phyloP scores from a whole-genome alignment of 2,797 vertebrate genomes.

The Gallinago solitaria region DNA sequence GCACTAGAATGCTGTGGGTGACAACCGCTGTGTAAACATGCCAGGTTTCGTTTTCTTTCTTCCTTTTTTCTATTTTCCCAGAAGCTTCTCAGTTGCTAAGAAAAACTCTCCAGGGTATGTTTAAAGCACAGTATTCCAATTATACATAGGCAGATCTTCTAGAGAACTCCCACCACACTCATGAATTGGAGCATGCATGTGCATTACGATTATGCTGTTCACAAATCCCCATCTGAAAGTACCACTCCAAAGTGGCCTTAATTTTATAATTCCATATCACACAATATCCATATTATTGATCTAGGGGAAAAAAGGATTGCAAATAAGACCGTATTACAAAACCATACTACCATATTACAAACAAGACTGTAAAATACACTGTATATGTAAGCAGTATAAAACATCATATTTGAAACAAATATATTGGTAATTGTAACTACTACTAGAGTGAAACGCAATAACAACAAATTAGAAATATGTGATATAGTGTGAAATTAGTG shows the following conservation, averaged over 20 bases:
- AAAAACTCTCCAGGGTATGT: not conserved
- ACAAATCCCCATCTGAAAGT: conserved; percentile 10
- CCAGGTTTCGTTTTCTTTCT: not conserved
- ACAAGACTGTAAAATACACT: not conserved
- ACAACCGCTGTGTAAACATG: not conserved
- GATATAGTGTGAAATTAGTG: not conserved
- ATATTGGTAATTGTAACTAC: not conserved
- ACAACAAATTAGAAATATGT: not conserved
- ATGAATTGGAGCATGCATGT: not conserved
- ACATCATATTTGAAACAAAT: not conserved
- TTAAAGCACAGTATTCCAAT: not conserved
- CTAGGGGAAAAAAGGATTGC: not conserved
- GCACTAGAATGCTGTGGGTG: not conserved
- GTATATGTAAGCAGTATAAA: not conserved
- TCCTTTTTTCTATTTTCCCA: not conserved
- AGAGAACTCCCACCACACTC: not conserved
- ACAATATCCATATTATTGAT: not conserved
- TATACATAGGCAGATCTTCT: not conserved
- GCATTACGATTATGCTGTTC: not conserved
- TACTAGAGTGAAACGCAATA: not conserved
- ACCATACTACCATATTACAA: not conserved
- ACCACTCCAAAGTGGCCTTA: not conserved
- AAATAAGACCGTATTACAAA: not conserved
- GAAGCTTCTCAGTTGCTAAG: not conserved
- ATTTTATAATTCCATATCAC: not conserved